Conservation (phyloP, 2,113 vertebrate genomes). For the Macaca nemestrina region DNA sequence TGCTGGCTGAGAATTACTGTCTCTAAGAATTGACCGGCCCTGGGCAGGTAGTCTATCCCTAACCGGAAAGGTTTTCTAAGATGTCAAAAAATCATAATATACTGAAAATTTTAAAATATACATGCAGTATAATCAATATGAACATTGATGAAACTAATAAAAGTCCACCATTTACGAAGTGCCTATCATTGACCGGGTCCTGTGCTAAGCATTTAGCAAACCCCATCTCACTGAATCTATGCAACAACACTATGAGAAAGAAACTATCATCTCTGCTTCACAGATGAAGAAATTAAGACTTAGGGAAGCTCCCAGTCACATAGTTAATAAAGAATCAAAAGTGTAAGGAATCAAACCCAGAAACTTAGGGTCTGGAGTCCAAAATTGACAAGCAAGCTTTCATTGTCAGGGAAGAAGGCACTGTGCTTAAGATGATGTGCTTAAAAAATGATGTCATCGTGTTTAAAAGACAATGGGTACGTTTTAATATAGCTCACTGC, state of each 20-base stretch:
- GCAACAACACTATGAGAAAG: neutral
- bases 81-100: neutral
- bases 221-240: neutral
- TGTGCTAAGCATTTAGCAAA: neutral
- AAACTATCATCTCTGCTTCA: neutral
- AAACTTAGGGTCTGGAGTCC: fast-evolving
- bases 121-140: neutral
- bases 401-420: fast-evolving
- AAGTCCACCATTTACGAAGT: neutral
- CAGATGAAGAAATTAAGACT: neutral
- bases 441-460: too few species aligned
- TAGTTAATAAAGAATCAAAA: neutral
- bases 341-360: neutral
- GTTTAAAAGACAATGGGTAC: neutral
- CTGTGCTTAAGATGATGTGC: fast-evolving
- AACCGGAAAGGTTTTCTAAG: neutral
- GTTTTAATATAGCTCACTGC: neutral
- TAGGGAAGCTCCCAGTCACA: neutral
- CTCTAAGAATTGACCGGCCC: neutral
- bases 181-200: neutral
- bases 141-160: neutral
- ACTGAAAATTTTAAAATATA: neutral
- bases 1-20: neutral
- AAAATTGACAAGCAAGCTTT: fast-evolving
- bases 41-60: neutral